Evolutionary conservation across 2,797 vertebrate genomes (phyloP), one percentile per base, ranked within the genome.

Genomic region (Fistularia tabacaria): DNA sequence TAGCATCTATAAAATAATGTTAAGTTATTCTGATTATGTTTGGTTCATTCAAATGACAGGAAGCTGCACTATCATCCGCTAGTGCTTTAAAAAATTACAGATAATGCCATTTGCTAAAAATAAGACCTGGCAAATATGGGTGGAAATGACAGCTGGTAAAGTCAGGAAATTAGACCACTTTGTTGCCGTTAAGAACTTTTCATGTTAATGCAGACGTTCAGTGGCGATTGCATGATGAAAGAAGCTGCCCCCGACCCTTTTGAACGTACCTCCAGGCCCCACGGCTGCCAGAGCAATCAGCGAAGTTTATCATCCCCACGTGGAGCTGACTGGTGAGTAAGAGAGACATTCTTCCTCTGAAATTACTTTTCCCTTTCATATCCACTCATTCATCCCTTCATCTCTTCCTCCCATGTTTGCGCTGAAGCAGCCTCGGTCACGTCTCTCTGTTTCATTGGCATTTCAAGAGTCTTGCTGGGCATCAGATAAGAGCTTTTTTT

Each of bases 401-500:
- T n/a, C 7, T 42, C 9, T 38, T 45, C 46, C 47, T 11, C 7
- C 14, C 7, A 15, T 47, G 11, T 57, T 38, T 48, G 7, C 14
- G 10, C 38, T 50, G 10, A n/a, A 46, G 10, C 39, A 40, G 39
- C 10, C 25, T 25, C 25, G 25, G 25, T 5, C 5, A 5, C 5
- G 2, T 40, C 39, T 55, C 37, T 40, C 42, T 15, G 13, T 52
- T 54, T 49, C 44, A n/a, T 62, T 42, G 52, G 45, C 53, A 54
- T 66, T 63, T 54, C 14, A 10, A 44, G 39, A 59, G 57, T 77
- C 75, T 74, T 73, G 73, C 73, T 77, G 75, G 55, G 75, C 71
- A 51, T 48, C 46, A 66, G 56, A 76, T 69, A 74, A 79, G 74
- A 76, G 76, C 75, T 72, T 77, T 72, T 70, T 62, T 14, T 25